Percentiles rank a stretch among this genome's conserved stretches.
Evolutionary conservation across 2,888 invertebrate species (phyloP).

Genomic region (Pandemis heparana): DNA sequence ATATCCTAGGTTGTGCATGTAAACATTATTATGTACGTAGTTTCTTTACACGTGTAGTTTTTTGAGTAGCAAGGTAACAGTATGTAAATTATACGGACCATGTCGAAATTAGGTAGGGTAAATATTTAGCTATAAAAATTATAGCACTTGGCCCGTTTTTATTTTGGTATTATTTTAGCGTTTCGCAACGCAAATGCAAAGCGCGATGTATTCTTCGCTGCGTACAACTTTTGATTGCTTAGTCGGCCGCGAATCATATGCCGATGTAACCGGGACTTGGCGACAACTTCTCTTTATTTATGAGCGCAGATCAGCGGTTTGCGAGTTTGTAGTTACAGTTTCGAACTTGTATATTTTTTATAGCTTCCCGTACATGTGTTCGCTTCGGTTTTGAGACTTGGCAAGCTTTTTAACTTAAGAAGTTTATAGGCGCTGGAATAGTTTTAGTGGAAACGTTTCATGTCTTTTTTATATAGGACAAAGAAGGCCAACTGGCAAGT

Average conservation of each 20-base stretch:
- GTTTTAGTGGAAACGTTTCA: background rate
- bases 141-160: no score
- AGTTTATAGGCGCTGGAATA: background rate
- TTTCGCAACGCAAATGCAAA: constrained; percentile 21
- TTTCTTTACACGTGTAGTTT: no score
- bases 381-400: constrained; percentile 32
- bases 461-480: no score
- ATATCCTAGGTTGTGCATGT: no score
- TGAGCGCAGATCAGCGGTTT: constrained; percentile 69
- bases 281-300: constrained; percentile 66
- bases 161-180: background rate
- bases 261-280: constrained; percentile 53
- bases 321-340: constrained; percentile 50
- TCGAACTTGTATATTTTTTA: constrained; percentile 45
- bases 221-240: constrained; percentile 72
- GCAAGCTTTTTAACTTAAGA: constrained; percentile 13
- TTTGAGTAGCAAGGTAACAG: no score
- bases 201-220: constrained; percentile 41
- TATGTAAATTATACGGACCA: no score
- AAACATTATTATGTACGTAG: no score
- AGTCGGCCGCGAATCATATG: constrained; percentile 70
- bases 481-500: no score
- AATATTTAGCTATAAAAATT: no score
- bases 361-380: constrained; percentile 37
- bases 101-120: no score